Conservation (phyloP, 2,888 invertebrate genomes). For the Bellardia bayeri region DNA sequence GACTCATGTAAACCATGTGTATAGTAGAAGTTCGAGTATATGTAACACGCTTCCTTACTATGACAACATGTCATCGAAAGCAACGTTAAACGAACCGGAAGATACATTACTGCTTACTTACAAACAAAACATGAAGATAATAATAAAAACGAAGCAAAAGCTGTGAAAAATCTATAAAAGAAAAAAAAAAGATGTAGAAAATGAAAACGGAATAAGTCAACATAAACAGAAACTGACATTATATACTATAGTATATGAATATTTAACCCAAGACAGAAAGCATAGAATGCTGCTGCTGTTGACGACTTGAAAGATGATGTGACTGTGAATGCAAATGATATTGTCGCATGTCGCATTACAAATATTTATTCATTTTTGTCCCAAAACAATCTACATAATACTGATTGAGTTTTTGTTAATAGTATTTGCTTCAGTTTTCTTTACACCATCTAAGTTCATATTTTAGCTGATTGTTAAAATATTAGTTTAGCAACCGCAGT, state of each 20-base stretch:
- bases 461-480: no score
- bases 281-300: neutral
- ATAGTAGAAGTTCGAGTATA: constrained; percentile 18
- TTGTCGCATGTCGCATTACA: neutral
- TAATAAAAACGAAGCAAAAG: neutral
- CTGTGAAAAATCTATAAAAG: neutral
- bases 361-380: neutral
- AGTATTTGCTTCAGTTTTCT: no score
- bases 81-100: constrained; percentile 69
- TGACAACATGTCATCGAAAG: constrained; percentile 65
- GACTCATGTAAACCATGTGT: constrained; percentile 26
- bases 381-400: neutral
- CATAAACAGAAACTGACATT: constrained; percentile 33
- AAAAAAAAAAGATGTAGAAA: constrained; percentile 4
- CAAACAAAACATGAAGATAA: neutral
- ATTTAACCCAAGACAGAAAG: neutral
- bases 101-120: constrained; percentile 53
- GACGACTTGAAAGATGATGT: constrained; percentile 1
- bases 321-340: constrained; percentile 5
- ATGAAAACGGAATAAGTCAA: constrained; percentile 40
- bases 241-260: neutral
- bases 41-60: constrained; percentile 37
- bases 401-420: neutral
- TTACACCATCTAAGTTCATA: no score
- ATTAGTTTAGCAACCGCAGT: no score